Evolutionary conservation across 2,113 vertebrate species (phyloP).

Genomic region (Excalfactoria chinensis): DNA sequence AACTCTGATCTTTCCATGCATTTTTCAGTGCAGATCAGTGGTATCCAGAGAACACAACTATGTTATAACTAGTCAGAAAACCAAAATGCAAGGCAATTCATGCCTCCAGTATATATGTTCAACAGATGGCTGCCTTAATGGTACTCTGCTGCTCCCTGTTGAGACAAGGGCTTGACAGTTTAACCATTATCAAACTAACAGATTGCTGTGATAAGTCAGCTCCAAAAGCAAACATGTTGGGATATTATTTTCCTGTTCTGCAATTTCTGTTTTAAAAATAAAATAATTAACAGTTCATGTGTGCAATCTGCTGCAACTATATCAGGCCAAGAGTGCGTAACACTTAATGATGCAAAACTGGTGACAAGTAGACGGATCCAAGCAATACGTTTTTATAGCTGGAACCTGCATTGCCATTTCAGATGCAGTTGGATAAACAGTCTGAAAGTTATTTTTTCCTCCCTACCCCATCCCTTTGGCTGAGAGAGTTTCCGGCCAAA

Average conservation of each 20-base stretch:
- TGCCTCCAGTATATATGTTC: constrained; percentile 24
- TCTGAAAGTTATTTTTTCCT: constrained; percentile 1
- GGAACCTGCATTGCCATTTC: constrained; percentile 36
- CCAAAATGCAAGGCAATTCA: not conserved
- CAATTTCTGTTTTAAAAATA: constrained; percentile 67
- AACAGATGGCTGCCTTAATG: constrained; percentile 59
- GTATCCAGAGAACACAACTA: not conserved
- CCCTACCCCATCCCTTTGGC: not conserved
- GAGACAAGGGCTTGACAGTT: constrained; percentile 20
- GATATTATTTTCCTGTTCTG: constrained; percentile 25
- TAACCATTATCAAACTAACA: constrained; percentile 39
- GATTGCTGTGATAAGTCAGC: constrained; percentile 10
- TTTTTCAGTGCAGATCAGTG: constrained; percentile 2
- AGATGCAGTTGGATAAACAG: constrained; percentile 39
- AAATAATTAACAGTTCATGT: constrained; percentile 71
- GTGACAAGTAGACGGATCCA: constrained; percentile 43
- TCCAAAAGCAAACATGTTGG: constrained; percentile 52
- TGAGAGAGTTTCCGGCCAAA: not conserved
- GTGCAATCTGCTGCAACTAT: constrained; percentile 60
- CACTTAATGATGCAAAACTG: constrained; percentile 68
- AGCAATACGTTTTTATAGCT: constrained; percentile 64
- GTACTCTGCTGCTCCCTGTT: constrained; percentile 34
- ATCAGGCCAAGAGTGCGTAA: constrained; percentile 62
- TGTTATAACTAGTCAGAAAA: not conserved
- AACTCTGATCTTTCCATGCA: not conserved